Evolutionary conservation across 1,140 invertebrate species (phyloP).

Genomic region (Pseudomyrmex pallidus): DNA sequence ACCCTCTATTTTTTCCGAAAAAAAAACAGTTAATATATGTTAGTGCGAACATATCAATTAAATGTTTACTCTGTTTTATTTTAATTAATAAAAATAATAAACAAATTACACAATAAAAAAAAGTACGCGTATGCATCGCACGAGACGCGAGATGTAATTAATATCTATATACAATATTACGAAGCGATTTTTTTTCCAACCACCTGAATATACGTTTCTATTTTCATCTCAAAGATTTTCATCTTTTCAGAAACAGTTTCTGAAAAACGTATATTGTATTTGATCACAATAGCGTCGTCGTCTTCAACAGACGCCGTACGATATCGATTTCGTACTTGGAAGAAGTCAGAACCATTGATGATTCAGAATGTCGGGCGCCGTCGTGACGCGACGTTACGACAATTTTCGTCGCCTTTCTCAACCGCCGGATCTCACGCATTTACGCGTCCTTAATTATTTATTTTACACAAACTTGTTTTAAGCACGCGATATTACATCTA

Average conservation of each 20-base stretch:
- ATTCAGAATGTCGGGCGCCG: constrained; percentile 62
- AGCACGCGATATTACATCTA: not conserved
- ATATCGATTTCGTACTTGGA: constrained; percentile 60
- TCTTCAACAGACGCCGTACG: constrained; percentile 8
- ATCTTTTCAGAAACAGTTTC: no score
- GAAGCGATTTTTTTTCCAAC: no score
- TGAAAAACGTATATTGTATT: no score
- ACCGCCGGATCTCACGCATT: not conserved
- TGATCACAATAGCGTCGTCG: no score
- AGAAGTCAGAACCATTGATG: constrained; percentile 53
- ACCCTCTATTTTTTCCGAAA: constrained; percentile 76
- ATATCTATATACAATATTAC: no score
- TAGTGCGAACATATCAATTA: not conserved
- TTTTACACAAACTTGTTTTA: not conserved
- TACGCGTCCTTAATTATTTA: not conserved
- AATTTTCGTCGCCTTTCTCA: constrained; percentile 24
- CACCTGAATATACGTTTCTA: no score
- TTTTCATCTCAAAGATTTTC: no score
- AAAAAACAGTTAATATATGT: constrained; percentile 14
- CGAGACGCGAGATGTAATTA: no score
- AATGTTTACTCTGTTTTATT: no score
- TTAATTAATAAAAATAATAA: no score
- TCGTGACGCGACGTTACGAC: not conserved
- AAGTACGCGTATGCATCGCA: no score
- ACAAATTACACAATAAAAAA: no score